These are phyloP conservation scores for Heliangelus exortis DNA, from an alignment of 2,797 vertebrate genomes.

Conservation along the genomic window DNA sequence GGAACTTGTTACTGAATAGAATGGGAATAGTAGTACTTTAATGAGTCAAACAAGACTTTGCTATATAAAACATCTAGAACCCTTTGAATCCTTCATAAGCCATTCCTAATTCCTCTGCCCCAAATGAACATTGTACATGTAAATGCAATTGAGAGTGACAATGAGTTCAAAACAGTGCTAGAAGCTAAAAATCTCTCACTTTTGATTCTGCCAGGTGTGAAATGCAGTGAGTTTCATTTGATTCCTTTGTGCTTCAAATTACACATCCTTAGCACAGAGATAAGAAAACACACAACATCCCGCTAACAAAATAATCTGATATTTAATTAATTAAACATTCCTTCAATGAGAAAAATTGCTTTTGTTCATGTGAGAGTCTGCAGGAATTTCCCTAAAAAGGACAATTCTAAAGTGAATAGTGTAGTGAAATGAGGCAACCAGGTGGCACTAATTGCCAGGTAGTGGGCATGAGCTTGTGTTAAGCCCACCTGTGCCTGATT, in stretches of 20 bases:
- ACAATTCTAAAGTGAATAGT: no score
- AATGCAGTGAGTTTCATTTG: not conserved
- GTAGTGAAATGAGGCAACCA: no score
- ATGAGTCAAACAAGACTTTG: not conserved
- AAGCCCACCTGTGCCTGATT: no score
- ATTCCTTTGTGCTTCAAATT: not conserved
- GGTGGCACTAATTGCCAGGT: no score
- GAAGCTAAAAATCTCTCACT: not conserved
- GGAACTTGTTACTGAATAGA: not conserved
- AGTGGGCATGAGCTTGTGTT: no score
- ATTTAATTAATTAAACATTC: not conserved
- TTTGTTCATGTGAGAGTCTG: not conserved
- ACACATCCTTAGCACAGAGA: not conserved
- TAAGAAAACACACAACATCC: not conserved
- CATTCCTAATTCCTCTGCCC: not conserved
- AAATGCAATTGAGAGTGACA: slow-evolving; percentile 1
- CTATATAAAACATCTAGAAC: not conserved
- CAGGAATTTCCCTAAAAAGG: no score
- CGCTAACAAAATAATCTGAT: not conserved
- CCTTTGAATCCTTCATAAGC: not conserved
- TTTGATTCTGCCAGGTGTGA: not conserved
- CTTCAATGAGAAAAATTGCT: not conserved
- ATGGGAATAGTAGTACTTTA: not conserved
- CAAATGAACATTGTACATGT: not conserved
- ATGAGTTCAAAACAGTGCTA: not conserved